These are phyloP conservation scores for Mola mola DNA, from an alignment of 2,113 vertebrate species.

Conservation along the genomic window DNA sequence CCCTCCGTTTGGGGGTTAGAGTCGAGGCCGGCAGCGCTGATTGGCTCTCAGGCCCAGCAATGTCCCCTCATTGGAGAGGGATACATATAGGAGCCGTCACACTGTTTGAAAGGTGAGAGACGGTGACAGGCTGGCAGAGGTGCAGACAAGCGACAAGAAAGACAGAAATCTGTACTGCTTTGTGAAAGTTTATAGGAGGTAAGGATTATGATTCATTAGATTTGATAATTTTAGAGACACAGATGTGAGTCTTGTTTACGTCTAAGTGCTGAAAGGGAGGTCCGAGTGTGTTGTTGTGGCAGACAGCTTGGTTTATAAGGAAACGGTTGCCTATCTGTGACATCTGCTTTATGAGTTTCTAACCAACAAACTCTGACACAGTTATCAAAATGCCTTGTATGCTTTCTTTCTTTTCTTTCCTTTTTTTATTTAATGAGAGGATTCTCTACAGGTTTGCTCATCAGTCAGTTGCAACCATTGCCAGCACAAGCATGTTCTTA, in stretches of 20 bases:
- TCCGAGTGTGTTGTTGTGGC: background rate
- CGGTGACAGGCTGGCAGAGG: constrained; percentile 49
- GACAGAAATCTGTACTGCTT: constrained; percentile 47
- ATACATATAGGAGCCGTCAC: constrained; percentile 74
- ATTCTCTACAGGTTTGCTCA: background rate
- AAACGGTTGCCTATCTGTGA: background rate
- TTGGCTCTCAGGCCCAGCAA: constrained; percentile 64
- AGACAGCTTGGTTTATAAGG: background rate
- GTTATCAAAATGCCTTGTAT: constrained; percentile 32
- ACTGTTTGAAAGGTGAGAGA: constrained; percentile 76
- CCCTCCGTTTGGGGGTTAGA: constrained; percentile 65
- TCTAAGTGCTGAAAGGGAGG: too few species aligned
- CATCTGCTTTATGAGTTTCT: constrained; percentile 2
- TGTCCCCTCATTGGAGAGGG: constrained; percentile 74
- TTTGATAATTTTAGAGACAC: background rate
- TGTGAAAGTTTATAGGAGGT: constrained; percentile 77
- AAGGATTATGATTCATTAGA: constrained; percentile 35
- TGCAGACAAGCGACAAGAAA: constrained; percentile 58
- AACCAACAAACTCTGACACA: constrained; percentile 2
- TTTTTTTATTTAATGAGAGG: background rate
- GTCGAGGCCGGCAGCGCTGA: constrained; percentile 65
- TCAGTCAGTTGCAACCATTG: constrained; percentile 16
- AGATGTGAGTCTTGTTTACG: too few species aligned
- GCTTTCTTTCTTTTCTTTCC: constrained; percentile 25
- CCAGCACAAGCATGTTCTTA: background rate